Evolutionary conservation across 2,113 vertebrate genomes (phyloP), one percentile per base, ranked within the genome.

Genomic region (Pangasianodon hypophthalmus): DNA sequence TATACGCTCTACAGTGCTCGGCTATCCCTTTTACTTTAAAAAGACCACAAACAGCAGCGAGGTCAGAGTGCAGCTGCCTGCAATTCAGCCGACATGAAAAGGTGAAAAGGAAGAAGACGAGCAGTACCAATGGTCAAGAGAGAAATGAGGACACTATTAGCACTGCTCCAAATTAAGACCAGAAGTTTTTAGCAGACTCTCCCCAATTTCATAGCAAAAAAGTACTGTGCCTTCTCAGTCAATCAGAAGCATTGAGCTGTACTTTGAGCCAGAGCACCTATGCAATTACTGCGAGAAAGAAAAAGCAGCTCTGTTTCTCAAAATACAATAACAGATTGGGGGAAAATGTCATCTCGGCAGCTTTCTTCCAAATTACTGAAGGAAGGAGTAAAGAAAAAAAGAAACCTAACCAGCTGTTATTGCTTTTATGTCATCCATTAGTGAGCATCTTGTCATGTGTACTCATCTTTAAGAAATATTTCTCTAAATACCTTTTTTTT

Each of bases 391-490:
- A 48, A 54, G 67, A 71, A 56, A 79, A 82, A 77, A 88, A 86
- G 56, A 81, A 77, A 46, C 56, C 48, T 82, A 75, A 52, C 71
- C 48, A 26, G 71, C n/a, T 85, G 60, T 90, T 91, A 91, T 91
- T 91, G 77, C 79, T 77, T 91, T 89, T 87, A 85, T 87, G 60
- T 86, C 62, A 26, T 67, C 87, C 48, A 91, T 87, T 84, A 89
- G 85, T 67, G 75, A 80, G 69, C 52, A 89, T 60, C 86, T 80
- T 91, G 44, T 64, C 71, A 60, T 86, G 29, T 44, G 56, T 64
- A 50, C 67, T 89, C 58, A 87, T 80, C 24, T 26, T 87, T 64
- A 48, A 88, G 60, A 83, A 14, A 50, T 82, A 24, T 85, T 54
- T 86, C 64, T 82, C 62, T 60, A 58, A 83, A 58, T 83, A 83